phyloP scores from a whole-genome alignment of 2,888 invertebrate genomes.

The Andrena trimmerana region DNA sequence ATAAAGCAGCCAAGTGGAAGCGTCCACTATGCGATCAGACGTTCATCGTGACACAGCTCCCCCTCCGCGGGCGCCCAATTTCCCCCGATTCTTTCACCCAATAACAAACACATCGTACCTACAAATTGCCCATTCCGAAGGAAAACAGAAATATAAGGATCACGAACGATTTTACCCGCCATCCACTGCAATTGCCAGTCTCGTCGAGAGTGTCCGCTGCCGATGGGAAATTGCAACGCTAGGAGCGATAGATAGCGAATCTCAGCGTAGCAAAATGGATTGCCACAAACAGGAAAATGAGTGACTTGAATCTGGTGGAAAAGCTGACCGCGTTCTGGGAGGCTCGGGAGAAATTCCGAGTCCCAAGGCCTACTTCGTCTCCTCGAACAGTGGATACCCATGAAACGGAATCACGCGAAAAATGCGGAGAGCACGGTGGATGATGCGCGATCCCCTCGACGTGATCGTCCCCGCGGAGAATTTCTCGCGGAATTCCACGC shows the following conservation, averaged over 20 bases:
- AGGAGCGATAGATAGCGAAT: too few relatives aligned
- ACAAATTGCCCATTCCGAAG: background rate
- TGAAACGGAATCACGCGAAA: background rate
- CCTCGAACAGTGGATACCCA: background rate
- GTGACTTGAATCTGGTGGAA: too few relatives aligned
- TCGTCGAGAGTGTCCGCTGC: too few relatives aligned
- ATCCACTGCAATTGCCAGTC: too few relatives aligned
- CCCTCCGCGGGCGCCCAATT: too few relatives aligned
- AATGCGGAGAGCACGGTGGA: background rate
- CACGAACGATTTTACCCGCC: background rate
- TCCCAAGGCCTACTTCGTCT: background rate
- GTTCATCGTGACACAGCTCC: background rate
- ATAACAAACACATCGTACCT: too few relatives aligned
- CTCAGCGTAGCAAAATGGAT: too few relatives aligned
- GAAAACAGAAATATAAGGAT: background rate
- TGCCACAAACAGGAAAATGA: background rate
- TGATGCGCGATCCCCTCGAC: background rate
- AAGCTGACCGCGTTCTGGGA: background rate
- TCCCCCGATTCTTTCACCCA: too few relatives aligned
- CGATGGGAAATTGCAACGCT: background rate
- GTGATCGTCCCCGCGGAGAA: background rate
- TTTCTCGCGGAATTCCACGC: background rate
- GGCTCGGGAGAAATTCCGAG: conserved; percentile 1
- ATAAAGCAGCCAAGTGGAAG: background rate
- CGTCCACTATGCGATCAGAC: background rate